Conservation (phyloP, 2,113 vertebrate species). For the Falco punctatus region DNA sequence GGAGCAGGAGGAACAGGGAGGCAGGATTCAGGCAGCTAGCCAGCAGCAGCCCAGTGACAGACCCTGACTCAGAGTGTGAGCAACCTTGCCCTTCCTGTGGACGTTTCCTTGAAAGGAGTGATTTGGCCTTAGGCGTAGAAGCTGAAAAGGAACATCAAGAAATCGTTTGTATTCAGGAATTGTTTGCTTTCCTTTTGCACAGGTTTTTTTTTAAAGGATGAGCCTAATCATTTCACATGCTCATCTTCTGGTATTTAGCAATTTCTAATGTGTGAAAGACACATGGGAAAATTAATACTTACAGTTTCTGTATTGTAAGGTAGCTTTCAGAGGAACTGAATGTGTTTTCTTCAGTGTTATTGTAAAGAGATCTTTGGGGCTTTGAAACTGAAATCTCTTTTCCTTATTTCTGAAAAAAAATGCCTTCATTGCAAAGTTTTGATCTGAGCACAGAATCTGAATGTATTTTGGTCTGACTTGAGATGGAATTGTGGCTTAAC, state of each 20-base stretch:
- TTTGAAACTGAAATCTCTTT: not conserved
- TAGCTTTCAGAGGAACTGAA: not conserved
- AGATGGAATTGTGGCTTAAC: not conserved
- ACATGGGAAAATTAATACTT: not conserved
- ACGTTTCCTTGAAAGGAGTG: conserved; percentile 22
- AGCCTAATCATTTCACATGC: not conserved
- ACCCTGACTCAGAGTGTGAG: conserved; percentile 2
- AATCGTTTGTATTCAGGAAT: not conserved
- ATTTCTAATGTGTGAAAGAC: not conserved
- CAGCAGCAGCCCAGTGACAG: not conserved
- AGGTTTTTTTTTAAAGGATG: not conserved
- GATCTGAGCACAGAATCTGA: not conserved
- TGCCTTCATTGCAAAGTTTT: not conserved
- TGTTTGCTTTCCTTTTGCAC: not conserved
- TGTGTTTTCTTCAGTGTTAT: not conserved
- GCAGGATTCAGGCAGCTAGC: not conserved
- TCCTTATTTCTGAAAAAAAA: not conserved
- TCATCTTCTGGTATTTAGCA: not conserved
- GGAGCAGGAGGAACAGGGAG: not conserved
- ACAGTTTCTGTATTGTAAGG: not conserved
- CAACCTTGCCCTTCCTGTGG: conserved; percentile 26
- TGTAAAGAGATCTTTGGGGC: not conserved
- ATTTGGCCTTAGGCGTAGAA: not conserved
- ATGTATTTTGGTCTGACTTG: not conserved
- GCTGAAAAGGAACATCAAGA: not conserved